Evolutionary conservation across 2,888 invertebrate genomes (phyloP).

Genomic region (Acleris literana): DNA sequence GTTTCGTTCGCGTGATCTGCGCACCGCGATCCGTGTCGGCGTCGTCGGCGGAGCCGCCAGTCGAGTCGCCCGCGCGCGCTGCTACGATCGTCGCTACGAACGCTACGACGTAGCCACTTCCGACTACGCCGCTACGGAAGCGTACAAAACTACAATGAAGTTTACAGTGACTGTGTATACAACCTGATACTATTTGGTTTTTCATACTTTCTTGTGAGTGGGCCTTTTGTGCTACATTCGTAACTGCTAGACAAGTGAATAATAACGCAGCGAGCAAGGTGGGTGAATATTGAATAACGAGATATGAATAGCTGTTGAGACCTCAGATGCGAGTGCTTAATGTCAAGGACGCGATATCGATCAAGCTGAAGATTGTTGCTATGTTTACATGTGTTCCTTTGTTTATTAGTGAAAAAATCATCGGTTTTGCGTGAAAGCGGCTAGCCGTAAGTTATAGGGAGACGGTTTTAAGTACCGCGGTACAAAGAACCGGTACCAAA

Average conservation of each 20-base stretch:
- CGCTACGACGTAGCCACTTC: slow-evolving; percentile 50
- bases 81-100: slow-evolving; percentile 71
- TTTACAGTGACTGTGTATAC: slow-evolving; percentile 57
- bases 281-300: slow-evolving; percentile 64
- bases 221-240: slow-evolving; percentile 51
- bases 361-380: slow-evolving; percentile 52
- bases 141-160: slow-evolving; percentile 48
- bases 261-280: slow-evolving; percentile 55
- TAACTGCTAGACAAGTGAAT: slow-evolving; percentile 38
- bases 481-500: slow-evolving; percentile 62
- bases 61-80: slow-evolving; percentile 67
- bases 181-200: slow-evolving; percentile 32
- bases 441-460: slow-evolving; percentile 40
- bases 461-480: slow-evolving; percentile 32
- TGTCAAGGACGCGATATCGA: slow-evolving; percentile 81
- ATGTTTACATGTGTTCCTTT: slow-evolving; percentile 40
- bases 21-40: slow-evolving; percentile 65
- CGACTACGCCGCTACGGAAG: slow-evolving; percentile 58
- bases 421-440: background rate
- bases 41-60: slow-evolving; percentile 66
- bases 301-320: slow-evolving; percentile 56
- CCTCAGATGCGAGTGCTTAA: slow-evolving; percentile 56
- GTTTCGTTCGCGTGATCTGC: slow-evolving; percentile 53
- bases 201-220: slow-evolving; percentile 48
- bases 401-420: slow-evolving; percentile 25